These are phyloP conservation scores for Phasianus colchicus DNA, from an alignment of 2,113 vertebrate species.

Conservation along the genomic window DNA sequence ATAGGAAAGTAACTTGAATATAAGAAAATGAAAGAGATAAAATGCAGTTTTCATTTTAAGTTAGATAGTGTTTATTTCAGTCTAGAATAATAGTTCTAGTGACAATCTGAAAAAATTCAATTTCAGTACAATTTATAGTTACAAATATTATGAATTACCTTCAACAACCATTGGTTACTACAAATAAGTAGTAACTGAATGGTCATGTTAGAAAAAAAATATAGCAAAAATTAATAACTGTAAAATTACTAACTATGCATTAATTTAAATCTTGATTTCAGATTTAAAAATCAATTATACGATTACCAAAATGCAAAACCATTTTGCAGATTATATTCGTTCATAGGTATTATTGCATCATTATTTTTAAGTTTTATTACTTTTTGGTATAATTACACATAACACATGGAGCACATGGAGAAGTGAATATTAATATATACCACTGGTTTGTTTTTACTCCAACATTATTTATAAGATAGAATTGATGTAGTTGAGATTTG, in stretches of 20 bases:
- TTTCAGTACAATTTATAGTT: conserved; percentile 43
- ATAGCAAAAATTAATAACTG: neutral
- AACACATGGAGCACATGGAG: neutral
- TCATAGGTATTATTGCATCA: neutral
- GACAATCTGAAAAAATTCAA: neutral
- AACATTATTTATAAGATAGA: neutral
- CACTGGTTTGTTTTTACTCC: neutral
- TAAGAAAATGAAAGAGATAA: conserved; percentile 29
- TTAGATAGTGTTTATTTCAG: conserved; percentile 22
- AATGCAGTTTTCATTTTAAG: conserved; percentile 39
- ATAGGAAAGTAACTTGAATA: conserved; percentile 51
- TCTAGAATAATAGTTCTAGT: conserved; percentile 7
- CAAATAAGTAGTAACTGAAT: neutral
- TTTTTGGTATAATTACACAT: neutral
- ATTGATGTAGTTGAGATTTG: neutral
- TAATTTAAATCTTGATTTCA: neutral
- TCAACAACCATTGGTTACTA: neutral
- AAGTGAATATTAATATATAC: neutral
- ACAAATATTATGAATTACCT: conserved; percentile 44
- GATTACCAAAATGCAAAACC: neutral
- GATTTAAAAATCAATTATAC: conserved; percentile 1
- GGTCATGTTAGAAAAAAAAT: neutral
- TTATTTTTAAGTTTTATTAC: neutral
- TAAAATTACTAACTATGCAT: neutral
- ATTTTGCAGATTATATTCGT: neutral